Conservation (phyloP, 2,113 vertebrate species). For the Oryzias celebensis region DNA sequence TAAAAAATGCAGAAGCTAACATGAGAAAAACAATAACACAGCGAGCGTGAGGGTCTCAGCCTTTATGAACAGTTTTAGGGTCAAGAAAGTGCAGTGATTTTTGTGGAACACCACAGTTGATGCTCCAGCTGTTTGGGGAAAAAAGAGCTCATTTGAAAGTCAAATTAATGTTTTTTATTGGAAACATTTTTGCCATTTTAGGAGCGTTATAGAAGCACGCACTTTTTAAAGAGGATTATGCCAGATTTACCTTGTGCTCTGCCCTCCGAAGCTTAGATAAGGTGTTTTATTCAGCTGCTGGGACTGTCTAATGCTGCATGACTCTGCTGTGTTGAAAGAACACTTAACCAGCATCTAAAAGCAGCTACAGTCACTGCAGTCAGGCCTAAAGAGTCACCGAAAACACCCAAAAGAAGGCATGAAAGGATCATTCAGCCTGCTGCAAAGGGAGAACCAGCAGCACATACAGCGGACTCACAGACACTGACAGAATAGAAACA, state of each 20-base stretch:
- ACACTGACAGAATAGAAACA: slow-evolving; percentile 50
- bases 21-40: no score
- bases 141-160: background rate
- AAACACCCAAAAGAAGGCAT: background rate
- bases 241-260: slow-evolving; percentile 20
- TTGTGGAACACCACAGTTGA: no score
- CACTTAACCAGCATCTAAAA: background rate
- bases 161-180: background rate
- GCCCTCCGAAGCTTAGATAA: slow-evolving; percentile 13
- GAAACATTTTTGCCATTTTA: no score
- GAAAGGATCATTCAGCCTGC: no score
- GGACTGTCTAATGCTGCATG: slow-evolving; percentile 6
- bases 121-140: no score
- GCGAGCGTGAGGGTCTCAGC: no score
- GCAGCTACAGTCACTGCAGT: background rate
- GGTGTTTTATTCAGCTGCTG: slow-evolving; percentile 51
- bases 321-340: slow-evolving; percentile 21
- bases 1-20: no score
- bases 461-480: slow-evolving; percentile 11
- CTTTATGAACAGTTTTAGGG: no score
- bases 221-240: background rate
- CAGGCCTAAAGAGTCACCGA: slow-evolving; percentile 7
- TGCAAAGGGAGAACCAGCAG: slow-evolving; percentile 1
- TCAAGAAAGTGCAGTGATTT: no score
- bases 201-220: no score